Evolutionary conservation across 2,797 vertebrate species (phyloP), one percentile per base, ranked within the genome.

Genomic region (Acanthurus leucopareius): DNA sequence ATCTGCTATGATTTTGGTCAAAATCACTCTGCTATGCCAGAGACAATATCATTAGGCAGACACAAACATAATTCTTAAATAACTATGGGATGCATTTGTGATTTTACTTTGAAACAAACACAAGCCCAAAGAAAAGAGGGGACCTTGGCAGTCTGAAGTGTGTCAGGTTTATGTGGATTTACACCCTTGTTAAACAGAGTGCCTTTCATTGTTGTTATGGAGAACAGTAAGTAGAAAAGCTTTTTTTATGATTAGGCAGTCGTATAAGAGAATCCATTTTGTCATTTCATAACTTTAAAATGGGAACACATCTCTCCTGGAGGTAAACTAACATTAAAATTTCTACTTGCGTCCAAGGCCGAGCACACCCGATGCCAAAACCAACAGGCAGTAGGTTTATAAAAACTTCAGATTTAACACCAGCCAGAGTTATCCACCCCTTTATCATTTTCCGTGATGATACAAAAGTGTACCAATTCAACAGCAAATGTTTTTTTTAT

Each of bases 381-480:
- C 16, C 16, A 35, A 57, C 28, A 57, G 16, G 7, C 25, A 38
- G 11, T 35, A 35, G 32, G 32, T 35, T 35, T 35, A 35, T 35
- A 35, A 35, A 35, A 35, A 35, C 32, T 35, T 35, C 57, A 42
- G n/a, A 65, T 72, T 75, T 80, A 80, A 86, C 77, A 48, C 57
- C 6, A 10, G 38, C 47, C n/a, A 10, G 61, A 71, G 68, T 64
- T 47, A 48, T 40, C 63, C 47, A 61, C 53, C 60, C 66, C 74
- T 72, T 54, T 52, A 25, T 58, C 69, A 48, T 54, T 72, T 52
- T 35, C 68, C 58, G 59, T 16, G 35, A 60, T 60, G 54, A 45
- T 35, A 78, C 65, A 54, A 15, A 71, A 51, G 69, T 14, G 65
- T 69, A 73, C 77, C 81, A 79, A 82, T 88, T 86, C 88, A 75